Evolutionary conservation across 2,113 vertebrate genomes (phyloP), one percentile per base, ranked within the genome.

Genomic region (human): DNA sequence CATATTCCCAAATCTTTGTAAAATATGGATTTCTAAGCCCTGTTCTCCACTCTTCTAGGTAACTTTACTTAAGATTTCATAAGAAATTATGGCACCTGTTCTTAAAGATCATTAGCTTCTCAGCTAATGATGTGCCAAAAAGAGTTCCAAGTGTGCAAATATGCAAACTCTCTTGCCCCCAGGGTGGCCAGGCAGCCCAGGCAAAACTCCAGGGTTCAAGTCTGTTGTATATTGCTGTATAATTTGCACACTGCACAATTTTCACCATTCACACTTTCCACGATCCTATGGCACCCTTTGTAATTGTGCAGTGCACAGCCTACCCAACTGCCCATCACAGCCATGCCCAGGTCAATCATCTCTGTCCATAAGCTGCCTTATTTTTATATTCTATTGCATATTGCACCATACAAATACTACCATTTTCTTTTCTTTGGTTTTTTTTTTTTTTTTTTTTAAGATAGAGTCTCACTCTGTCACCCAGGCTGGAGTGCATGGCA

Each of bases 41-140:
- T 89, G 30, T 30, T 40, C 30, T 43, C 55, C 40, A 43, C 11
- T 55, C 20, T 25, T 20, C 43, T 52, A 12, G 35, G 23, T n/a
- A 43, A 50, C 50, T 89, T 86, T 43, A 7, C 13, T 76, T 83
- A 23, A 45, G 61, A 78, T 52, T 95, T 83, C 32, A 30, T n/a
- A 85, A 73, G 38, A 94, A 90, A 89, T 50, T 61, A 45, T 64
- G 40, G 30, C n/a, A 88, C 12, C 23, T 95, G 27, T 59, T 76
- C 48, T 75, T 82, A 61, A 81, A 89, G 25, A 78, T 83, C 50
- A 16, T 75, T 82, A 50, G 73, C 93, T 92, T 27, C 80, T 70
- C 50, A 66, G 64, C 7, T 48, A 25, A 59, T 32, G 52, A 78
- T 16, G 8, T 43, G 43, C 8, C 6, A 11, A n/a, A 89, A 81